These are phyloP conservation scores for Empidonax alnorum DNA, from an alignment of 2,113 vertebrate genomes.

Conservation along the genomic window DNA sequence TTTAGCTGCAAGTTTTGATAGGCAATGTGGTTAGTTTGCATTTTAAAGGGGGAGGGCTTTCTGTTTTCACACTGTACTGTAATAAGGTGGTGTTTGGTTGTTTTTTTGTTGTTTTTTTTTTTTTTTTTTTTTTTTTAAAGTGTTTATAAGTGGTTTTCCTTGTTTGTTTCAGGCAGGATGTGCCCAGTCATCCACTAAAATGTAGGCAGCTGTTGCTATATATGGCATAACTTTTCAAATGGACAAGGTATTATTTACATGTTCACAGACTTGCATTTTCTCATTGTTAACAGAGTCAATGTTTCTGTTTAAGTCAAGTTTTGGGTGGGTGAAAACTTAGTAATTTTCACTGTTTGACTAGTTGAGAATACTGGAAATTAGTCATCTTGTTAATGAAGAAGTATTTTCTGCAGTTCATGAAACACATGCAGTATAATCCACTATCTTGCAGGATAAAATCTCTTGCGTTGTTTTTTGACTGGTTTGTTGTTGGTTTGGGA, in stretches of 20 bases:
- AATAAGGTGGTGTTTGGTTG: background rate
- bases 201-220: background rate
- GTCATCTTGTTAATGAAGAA: background rate
- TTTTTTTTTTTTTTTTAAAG: background rate
- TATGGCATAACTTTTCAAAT: background rate
- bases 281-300: background rate
- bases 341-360: background rate
- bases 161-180: background rate
- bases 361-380: background rate
- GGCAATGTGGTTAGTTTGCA: background rate
- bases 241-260: background rate
- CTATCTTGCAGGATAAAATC: background rate
- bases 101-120: background rate
- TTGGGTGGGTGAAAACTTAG: background rate
- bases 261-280: background rate
- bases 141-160: background rate
- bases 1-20: background rate
- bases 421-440: background rate
- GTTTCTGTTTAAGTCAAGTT: background rate
- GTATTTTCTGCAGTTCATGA: background rate
- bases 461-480: background rate
- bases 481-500: background rate
- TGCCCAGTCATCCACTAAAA: background rate
- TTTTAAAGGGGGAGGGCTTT: background rate
- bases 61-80: background rate